These are phyloP conservation scores for Myathropa florea DNA, from an alignment of 2,888 invertebrate species.

Conservation along the genomic window DNA sequence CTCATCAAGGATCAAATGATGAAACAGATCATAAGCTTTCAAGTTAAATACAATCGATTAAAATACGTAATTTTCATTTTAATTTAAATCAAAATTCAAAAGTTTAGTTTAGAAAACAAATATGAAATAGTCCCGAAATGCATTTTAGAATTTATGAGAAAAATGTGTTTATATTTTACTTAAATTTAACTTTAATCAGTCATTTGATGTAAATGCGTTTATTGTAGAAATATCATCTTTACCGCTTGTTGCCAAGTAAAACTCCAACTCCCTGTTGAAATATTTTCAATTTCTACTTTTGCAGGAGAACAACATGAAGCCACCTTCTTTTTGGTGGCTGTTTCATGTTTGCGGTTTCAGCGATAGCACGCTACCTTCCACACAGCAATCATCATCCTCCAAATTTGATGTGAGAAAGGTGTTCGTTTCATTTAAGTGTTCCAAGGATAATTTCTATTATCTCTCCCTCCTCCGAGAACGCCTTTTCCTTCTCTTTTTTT, in stretches of 20 bases:
- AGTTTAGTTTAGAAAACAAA: no score
- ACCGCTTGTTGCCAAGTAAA: slow-evolving; percentile 1
- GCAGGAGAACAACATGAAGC: slow-evolving; percentile 34
- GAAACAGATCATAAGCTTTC: no score
- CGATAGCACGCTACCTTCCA: slow-evolving; percentile 57
- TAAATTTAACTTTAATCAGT: no score
- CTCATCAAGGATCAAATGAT: no score
- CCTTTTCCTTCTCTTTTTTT: background rate
- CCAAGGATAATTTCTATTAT: slow-evolving; percentile 68
- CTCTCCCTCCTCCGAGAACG: slow-evolving; percentile 10
- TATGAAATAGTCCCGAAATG: no score
- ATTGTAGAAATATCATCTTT: background rate
- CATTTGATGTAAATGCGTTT: no score
- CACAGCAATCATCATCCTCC: slow-evolving; percentile 41
- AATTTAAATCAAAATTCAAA: no score
- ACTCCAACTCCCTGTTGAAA: background rate
- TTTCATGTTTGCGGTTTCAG: slow-evolving; percentile 66
- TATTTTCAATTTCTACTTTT: background rate
- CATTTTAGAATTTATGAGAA: no score
- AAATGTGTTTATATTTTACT: no score
- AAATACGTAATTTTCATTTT: no score
- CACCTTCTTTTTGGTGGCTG: slow-evolving; percentile 32
- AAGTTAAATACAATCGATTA: no score
- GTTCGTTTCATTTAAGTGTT: slow-evolving; percentile 70
- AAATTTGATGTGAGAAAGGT: slow-evolving; percentile 54